These are phyloP conservation scores for Lasiurus cinereus DNA, from an alignment of 2,113 vertebrate genomes.

Conservation along the genomic window DNA sequence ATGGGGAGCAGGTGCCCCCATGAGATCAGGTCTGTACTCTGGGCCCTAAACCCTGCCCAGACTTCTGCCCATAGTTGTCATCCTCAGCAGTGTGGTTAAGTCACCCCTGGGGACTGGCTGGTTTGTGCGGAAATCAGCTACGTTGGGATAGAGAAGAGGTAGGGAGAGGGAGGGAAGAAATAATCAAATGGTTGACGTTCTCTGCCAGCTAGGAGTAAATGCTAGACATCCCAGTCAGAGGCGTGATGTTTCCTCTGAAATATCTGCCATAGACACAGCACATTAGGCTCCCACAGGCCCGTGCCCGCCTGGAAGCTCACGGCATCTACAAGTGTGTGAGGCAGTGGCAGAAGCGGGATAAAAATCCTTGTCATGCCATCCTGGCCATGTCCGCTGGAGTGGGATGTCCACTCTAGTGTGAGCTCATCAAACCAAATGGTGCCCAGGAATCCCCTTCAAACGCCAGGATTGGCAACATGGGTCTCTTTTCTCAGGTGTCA, in stretches of 20 bases:
- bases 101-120: neutral
- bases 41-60: neutral
- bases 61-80: neutral
- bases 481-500: neutral
- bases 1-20: neutral
- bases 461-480: accelerated
- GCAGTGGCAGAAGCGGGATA: neutral
- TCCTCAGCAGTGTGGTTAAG: neutral
- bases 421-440: neutral
- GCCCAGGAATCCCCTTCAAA: neutral
- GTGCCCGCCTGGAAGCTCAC: neutral
- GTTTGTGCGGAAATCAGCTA: neutral
- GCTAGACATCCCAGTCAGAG: neutral
- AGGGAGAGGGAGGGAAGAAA: neutral
- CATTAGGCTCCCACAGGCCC: neutral
- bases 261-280: neutral
- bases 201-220: neutral
- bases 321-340: neutral
- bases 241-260: neutral
- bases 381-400: neutral
- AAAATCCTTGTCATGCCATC: neutral
- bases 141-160: neutral
- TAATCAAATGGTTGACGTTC: neutral
- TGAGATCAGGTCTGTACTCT: neutral
- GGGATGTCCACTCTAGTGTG: neutral